Evolutionary conservation across 2,888 invertebrate species (phyloP), one percentile per base, ranked within the genome.

Genomic region (Sceliomorpha sp.): DNA sequence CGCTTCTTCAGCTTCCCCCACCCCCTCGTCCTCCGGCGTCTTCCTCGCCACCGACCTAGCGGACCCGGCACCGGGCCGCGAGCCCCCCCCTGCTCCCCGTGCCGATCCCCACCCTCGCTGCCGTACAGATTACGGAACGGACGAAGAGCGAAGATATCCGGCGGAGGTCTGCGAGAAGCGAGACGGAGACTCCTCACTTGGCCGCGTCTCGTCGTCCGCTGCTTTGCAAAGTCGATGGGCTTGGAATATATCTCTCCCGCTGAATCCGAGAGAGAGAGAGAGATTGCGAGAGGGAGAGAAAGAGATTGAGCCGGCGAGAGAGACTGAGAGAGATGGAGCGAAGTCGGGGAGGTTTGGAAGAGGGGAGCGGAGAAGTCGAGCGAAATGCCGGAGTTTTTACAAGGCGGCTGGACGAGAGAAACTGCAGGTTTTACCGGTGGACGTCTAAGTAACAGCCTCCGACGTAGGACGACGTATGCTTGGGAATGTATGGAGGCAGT

Each of bases 101-200:
- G 79, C 83, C 84, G 83, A 84, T 83, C 80, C 80, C 74, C 77
- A 74, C 64, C 75, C 51, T 64, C 47, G 58, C 40, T 58, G 58
- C 64, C 75, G 77, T 82, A 80, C 83, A 78, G 83, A 84, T 84
- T 83, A 82, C 82, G 73, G 79, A 81, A 83, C 81, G 82, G 51
- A n/a, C n/a, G n/a, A n/a, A n/a, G 20, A 82, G 73, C 66, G 66
- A 74, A 75, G 79, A 77, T 2, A 20, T 5, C 20, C 20, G 5
- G 20, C 20, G 70, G 20, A 20, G 20, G 3, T 4, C 3, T 5
- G 20, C 20, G 15, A 62, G 53, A 48, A 51, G 56, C 59, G 48
- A 63, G 66, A 60, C 70, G 68, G 47, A 66, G 53, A 63, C 60
- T n/a, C n/a, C n/a, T 51, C 50, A 37, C 44, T 60, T 40, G 60